These are phyloP conservation scores for Epinephelus fuscoguttatus DNA, from an alignment of 2,113 vertebrate species.

Conservation along the genomic window DNA sequence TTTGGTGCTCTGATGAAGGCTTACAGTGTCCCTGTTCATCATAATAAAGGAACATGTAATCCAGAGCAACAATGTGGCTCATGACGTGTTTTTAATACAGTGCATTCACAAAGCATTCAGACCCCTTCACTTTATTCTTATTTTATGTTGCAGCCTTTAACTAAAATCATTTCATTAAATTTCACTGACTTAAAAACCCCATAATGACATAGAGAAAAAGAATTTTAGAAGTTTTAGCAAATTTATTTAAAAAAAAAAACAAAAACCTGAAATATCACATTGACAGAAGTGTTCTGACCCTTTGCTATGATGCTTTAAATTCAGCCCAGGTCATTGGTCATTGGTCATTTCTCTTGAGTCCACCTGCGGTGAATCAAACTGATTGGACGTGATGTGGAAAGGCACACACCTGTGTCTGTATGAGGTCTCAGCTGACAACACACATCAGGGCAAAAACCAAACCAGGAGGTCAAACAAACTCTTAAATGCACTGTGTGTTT, in stretches of 20 bases:
- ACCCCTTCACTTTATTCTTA: too few relatives aligned
- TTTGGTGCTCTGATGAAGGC: too few relatives aligned
- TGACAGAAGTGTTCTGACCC: not conserved
- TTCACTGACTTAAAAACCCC: not conserved
- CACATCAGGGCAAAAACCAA: not conserved
- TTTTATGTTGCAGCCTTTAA: too few relatives aligned
- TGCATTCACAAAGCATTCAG: too few relatives aligned
- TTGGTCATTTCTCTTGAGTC: not conserved
- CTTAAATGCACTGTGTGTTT: not conserved
- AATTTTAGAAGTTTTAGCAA: not conserved
- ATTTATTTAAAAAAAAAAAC: not conserved
- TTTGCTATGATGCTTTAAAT: not conserved
- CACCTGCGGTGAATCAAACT: not conserved
- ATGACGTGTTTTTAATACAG: too few relatives aligned
- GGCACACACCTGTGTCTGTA: not conserved
- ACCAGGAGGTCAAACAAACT: not conserved
- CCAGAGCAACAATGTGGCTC: too few relatives aligned
- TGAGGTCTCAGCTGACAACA: not conserved
- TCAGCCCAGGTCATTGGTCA: too few relatives aligned
- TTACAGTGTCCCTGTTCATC: too few relatives aligned
- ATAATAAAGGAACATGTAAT: too few relatives aligned
- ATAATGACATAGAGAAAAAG: not conserved
- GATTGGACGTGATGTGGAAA: not conserved
- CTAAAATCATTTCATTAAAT: too few relatives aligned
- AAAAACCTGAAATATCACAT: not conserved